Percentiles rank a stretch among this genome's conserved stretches.
Conservation (phyloP, 2,888 invertebrate genomes). For the Drosophila formosana region DNA sequence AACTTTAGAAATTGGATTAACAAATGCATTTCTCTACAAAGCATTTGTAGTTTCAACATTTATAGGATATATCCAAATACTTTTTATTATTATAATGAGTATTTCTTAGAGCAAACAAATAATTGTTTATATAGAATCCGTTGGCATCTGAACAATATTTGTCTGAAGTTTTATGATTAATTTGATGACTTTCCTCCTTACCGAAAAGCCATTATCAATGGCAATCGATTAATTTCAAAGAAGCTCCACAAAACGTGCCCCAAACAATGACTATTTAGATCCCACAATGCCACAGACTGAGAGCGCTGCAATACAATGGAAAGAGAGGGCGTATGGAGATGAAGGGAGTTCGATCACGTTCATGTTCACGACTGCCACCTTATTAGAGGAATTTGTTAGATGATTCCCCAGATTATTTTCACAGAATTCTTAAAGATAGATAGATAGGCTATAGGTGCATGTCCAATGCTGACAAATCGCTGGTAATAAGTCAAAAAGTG, state of each 20-base stretch:
- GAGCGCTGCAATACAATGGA: neutral
- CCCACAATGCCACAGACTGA: neutral
- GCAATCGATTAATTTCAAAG: slow-evolving; percentile 83
- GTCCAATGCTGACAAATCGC: slow-evolving; percentile 85
- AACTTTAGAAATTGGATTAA: neutral
- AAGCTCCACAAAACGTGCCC: slow-evolving; percentile 49
- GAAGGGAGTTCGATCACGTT: slow-evolving; percentile 21
- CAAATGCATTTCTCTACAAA: neutral
- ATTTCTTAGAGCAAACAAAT: no score
- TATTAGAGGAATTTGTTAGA: slow-evolving; percentile 39
- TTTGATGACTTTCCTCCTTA: slow-evolving; percentile 34
- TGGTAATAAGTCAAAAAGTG: slow-evolving; percentile 81
- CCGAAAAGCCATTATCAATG: slow-evolving; percentile 81
- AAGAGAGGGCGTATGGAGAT: slow-evolving; percentile 12
- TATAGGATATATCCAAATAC: no score
- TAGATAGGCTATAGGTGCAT: slow-evolving; percentile 68
- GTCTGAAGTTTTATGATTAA: slow-evolving; percentile 9
- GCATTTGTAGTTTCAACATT: no score
- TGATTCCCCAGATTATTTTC: slow-evolving; percentile 50
- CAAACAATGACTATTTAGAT: slow-evolving; percentile 13
- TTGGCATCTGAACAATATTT: neutral
- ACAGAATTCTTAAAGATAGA: slow-evolving; percentile 55
- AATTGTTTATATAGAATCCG: no score
- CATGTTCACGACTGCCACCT: slow-evolving; percentile 34
- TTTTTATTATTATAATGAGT: no score